Evolutionary conservation across 1,140 invertebrate species (phyloP), one percentile per base, ranked within the genome.

Genomic region (Bombus waltoni): DNA sequence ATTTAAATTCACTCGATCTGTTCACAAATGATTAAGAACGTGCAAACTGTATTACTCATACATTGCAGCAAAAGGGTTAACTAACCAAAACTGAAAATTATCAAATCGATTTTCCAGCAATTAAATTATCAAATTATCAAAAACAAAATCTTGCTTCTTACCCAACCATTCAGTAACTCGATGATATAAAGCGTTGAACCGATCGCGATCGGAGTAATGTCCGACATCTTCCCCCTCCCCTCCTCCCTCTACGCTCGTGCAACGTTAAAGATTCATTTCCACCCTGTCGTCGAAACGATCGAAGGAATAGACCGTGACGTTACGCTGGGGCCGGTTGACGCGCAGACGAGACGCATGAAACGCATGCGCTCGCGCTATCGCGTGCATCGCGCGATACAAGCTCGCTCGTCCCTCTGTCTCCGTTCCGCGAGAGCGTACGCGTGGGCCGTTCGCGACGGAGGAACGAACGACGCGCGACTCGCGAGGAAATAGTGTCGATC

Each of bases 401-500:
- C 28, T 40, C 73, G 75, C 35, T 32, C 73, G 72, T 44, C 62
- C 38, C 35, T 68, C 68, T 65, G 65, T 83, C 62, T 78, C 62
- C 82, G 77, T 88, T 70, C 74, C 76, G 84, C 83, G 73, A 77
- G 82, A 66, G 42, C 70, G 80, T 57, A 77, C 74, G 83, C 88
- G 87, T 80, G 81, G 87, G 88, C 81, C 89, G 88, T 74, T 73
- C 87, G 85, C 86, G 62, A 62, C 78, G 66, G 84, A 81, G 87
- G 85, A 85, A 53, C 77, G 47, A 73, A 80, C 81, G 81, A 70
- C 72, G 47, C 66, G 35, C 76, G 35, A 42, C 65, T 53, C 87
- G 57, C 81, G 76, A 76, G 74, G 66, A 73, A 87, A 66, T 89
- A 93, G 91, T 91, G 76, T 90, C 73, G 80, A 62, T 86, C 86